Evolutionary conservation across 2,797 vertebrate species (phyloP), one percentile per base, ranked within the genome.

Genomic region (Nannoperca obscura): DNA sequence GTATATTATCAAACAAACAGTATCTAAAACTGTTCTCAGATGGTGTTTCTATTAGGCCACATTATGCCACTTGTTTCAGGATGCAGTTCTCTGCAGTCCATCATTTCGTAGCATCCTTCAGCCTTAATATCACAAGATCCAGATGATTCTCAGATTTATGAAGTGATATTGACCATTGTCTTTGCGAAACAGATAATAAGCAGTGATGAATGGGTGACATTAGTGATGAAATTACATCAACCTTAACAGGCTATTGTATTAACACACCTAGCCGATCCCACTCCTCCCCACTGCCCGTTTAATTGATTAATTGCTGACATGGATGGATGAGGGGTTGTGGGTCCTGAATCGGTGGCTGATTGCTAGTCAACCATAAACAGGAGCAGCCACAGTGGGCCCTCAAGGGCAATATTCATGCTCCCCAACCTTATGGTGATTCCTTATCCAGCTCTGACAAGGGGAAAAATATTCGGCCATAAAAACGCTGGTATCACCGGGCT

Each of bases 291-390:
- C 87, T 69, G 88, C 85, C 88, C 67, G 73, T 92, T 93, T 94
- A 93, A 94, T 94, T 94, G 94, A 94, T 94, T 94, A 90, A 94
- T 94, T 92, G 90, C 90, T 85, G 91, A 93, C 91, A 62, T 89
- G 85, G 91, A 93, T 94, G 89, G 92, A 94, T 94, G 90, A 90
- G 89, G 89, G 90, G 84, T 88, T 90, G 91, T 50, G 67, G 91
- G 90, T 87, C 85, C 85, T 85, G 91, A 92, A 93, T 93, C 78
- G 90, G 91, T 89, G 91, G 92, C 90, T 93, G 93, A 94, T 93
- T 94, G 91, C 92, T 93, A 92, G 89, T 94, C 94, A 92, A 90
- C 92, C 92, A 90, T 94, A 94, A 94, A 94, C 92, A 92, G 87
- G 80, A 93, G 87, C 88, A 80, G 88, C 87, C 81, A 86, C 91